These are phyloP conservation scores for Tenthredo scrophulariae DNA, from an alignment of 2,888 invertebrate genomes.

Conservation along the genomic window DNA sequence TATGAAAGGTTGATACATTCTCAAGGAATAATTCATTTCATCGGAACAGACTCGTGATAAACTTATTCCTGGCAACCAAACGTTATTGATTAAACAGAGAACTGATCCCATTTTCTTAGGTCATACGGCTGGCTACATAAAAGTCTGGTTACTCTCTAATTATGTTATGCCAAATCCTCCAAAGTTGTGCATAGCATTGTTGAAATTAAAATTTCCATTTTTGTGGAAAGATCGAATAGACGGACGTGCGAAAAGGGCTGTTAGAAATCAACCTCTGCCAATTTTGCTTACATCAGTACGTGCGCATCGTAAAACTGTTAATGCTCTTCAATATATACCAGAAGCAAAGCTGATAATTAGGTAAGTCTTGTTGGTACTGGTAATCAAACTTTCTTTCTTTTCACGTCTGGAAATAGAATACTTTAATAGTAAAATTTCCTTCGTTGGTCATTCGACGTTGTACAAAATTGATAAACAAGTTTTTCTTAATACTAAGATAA, in stretches of 20 bases:
- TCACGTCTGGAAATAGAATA: slow-evolving; percentile 7
- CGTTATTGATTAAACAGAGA: slow-evolving; percentile 50
- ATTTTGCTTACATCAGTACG: slow-evolving; percentile 85
- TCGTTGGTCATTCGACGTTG: slow-evolving; percentile 19
- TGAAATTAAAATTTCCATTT: slow-evolving; percentile 87
- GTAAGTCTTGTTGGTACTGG: slow-evolving; percentile 75
- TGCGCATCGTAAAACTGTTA: slow-evolving; percentile 86
- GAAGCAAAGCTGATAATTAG: slow-evolving; percentile 84
- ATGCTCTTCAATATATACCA: slow-evolving; percentile 84
- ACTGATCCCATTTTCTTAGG: slow-evolving; percentile 69
- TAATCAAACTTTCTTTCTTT: not conserved
- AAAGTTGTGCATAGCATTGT: slow-evolving; percentile 82
- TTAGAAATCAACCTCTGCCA: slow-evolving; percentile 83
- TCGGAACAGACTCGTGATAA: not conserved
- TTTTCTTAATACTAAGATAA: not conserved
- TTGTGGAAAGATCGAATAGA: slow-evolving; percentile 84
- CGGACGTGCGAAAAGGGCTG: slow-evolving; percentile 85
- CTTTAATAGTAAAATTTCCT: slow-evolving; percentile 15
- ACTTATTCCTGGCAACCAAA: slow-evolving; percentile 25
- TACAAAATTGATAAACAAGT: slow-evolving; percentile 31
- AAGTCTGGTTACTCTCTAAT: slow-evolving; percentile 88
- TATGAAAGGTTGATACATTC: not conserved
- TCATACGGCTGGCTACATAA: slow-evolving; percentile 87
- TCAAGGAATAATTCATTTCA: not conserved
- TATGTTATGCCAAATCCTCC: slow-evolving; percentile 79